Base-by-base conservation (phyloP, 2,888 invertebrate genomes). In the Drosophila conformis region DNA sequence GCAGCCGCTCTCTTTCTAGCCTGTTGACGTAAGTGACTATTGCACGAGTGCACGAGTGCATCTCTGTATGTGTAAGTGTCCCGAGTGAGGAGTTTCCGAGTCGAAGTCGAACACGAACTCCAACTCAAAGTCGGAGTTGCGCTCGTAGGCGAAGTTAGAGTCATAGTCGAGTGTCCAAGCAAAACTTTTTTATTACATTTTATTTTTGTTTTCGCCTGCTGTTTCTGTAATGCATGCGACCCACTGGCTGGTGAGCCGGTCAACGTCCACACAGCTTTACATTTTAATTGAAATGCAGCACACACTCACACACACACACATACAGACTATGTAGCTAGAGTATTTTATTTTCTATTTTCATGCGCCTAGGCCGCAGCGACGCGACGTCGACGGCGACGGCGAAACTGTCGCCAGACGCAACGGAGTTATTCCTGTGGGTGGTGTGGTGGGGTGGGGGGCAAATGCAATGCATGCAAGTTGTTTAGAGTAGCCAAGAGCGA, bases 1-100 rank as follows among this genome's bases (percentile, higher is more conserved):
- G 73, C 77, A 51, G 74, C 71, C 80, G 73, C 79, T 76, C 80
- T 80, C 80, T 80, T 77, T 80, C 80, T 80, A 68, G 73, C 77
- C 69, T 73, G 76, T 78, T 78, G 76, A 79, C 80, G 80, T 79
- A 75, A 78, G 76, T 74, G 61, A 54, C 62, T 53, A 64, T 73
- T 29, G 40, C 64, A 53, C 59, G 53, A 65, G 63, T 27, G 40
- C 64, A 53, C 59, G 52, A 65, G 63, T 57, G 54, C 70, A 46
- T 46, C 25, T 15, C 46, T 54, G 11, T 56, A 27, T 27, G 75
- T 70, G n/a, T 21, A 40, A 42, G 36, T 11, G 29, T 46, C 38
- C 73, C 64, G 73, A 62, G 7, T 46, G 66, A 68, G 73, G 52
- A 56, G 42, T 57, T 53, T 31, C 42, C 52, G 46, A 63, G 35